phyloP scores from a whole-genome alignment of 1,140 invertebrate genomes.

The Drosophila pallidifrons region DNA sequence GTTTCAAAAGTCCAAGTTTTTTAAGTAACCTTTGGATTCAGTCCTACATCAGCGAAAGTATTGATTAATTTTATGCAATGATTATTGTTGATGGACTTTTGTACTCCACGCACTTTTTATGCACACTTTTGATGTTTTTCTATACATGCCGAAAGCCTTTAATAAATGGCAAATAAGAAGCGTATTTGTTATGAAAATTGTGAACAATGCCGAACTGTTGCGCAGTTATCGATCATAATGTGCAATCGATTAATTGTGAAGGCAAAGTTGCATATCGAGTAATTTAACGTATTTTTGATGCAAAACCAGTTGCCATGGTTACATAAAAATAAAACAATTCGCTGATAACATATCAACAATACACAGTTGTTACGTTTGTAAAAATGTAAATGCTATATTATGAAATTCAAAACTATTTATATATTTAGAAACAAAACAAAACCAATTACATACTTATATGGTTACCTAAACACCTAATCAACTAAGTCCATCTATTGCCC shows the following conservation, averaged over 20 bases:
- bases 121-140: background rate
- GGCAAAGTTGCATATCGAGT: background rate
- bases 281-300: background rate
- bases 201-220: conserved; percentile 19
- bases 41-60: background rate
- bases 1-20: background rate
- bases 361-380: too few relatives aligned
- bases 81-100: background rate
- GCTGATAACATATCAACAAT: background rate
- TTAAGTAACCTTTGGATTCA: background rate
- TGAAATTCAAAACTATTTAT: too few relatives aligned
- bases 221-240: background rate
- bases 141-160: background rate
- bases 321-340: conserved; percentile 10
- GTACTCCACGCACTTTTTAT: background rate
- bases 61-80: background rate
- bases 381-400: too few relatives aligned
- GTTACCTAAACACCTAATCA: background rate
- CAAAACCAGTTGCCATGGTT: background rate
- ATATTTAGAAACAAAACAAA: too few relatives aligned
- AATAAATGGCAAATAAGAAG: background rate
- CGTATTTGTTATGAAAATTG: background rate
- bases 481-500: background rate
- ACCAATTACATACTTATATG: background rate
- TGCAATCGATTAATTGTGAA: too few relatives aligned